Base-by-base conservation (phyloP, 2,888 invertebrate species). In the Scelioninae gen. 1 region DNA sequence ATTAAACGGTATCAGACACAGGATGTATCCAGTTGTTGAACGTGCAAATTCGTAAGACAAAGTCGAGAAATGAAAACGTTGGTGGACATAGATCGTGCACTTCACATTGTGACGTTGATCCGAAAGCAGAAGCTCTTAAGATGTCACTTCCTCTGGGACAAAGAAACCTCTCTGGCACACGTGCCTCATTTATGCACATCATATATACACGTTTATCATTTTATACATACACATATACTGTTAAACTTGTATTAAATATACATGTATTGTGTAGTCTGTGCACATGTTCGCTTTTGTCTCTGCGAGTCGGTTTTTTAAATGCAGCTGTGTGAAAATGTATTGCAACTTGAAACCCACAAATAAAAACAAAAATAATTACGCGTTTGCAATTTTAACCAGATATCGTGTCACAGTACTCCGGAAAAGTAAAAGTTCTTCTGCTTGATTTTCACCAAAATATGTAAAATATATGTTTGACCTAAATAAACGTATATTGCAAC, bases 41-140 rank as follows among this genome's bases (percentile, higher is more conserved):
- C n/a, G n/a, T n/a, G n/a, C n/a, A n/a, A n/a, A n/a, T n/a, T n/a
- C n/a, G n/a, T n/a, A n/a, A n/a, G n/a, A n/a, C n/a, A n/a, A n/a
- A n/a, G n/a, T n/a, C n/a, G n/a, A n/a, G n/a, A n/a, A n/a, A n/a
- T n/a, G n/a, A n/a, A n/a, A n/a, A n/a, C n/a, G n/a, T n/a, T n/a
- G n/a, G n/a, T n/a, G n/a, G n/a, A n/a, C n/a, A n/a, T n/a, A n/a
- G n/a, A n/a, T n/a, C n/a, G n/a, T n/a, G n/a, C n/a, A n/a, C n/a
- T n/a, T n/a, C n/a, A 53, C 53, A 55, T 53, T 66, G 53, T 60
- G 66, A 74, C 60, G 55, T 55, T 79, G 72, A 74, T 74, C 66
- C 66, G 45, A 62, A 79, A 56, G 45, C 72, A 62, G 58, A 74
- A 62, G 38, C 72, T 79, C 62, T 72, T 71, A 79, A 79, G 78